phyloP scores from a whole-genome alignment of 2,888 invertebrate genomes.

The Molorchus minor region DNA sequence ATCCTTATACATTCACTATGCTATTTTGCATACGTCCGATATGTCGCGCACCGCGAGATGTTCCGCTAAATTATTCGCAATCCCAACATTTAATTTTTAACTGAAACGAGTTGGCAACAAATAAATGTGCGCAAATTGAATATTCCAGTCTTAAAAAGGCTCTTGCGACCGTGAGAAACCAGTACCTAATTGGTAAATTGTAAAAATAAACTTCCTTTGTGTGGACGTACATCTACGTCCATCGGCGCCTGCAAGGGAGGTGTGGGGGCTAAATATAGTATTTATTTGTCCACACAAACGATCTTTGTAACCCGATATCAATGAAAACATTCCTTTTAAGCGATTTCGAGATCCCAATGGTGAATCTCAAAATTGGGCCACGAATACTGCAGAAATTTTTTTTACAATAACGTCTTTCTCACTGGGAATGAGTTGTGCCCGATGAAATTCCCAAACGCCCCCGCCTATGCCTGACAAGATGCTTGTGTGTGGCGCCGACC shows the following conservation, averaged over 20 bases:
- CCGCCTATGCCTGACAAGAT: too few relatives aligned
- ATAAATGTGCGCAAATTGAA: slow-evolving; percentile 6
- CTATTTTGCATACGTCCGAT: not conserved
- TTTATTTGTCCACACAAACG: too few relatives aligned
- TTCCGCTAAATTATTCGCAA: not conserved
- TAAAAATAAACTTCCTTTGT: slow-evolving; percentile 17
- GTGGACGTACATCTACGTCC: slow-evolving; percentile 9
- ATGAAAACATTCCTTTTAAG: too few relatives aligned
- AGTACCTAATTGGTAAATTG: slow-evolving; percentile 15
- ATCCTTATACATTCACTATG: not conserved
- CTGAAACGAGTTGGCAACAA: slow-evolving; percentile 8
- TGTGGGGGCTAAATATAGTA: too few relatives aligned
- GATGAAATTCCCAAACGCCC: too few relatives aligned
- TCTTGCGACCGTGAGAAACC: slow-evolving; percentile 8
- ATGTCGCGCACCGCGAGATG: not conserved
- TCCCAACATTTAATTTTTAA: not conserved
- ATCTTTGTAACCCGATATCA: too few relatives aligned
- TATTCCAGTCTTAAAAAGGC: slow-evolving; percentile 4
- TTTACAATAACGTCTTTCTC: too few relatives aligned
- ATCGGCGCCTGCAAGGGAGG: too few relatives aligned
- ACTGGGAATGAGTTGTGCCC: too few relatives aligned
- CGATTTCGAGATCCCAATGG: too few relatives aligned
- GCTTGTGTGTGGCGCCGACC: slow-evolving; percentile 13
- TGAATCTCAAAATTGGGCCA: too few relatives aligned
- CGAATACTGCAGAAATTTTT: too few relatives aligned